Conservation (phyloP, 2,888 invertebrate genomes). For the Bellardia pandia region DNA sequence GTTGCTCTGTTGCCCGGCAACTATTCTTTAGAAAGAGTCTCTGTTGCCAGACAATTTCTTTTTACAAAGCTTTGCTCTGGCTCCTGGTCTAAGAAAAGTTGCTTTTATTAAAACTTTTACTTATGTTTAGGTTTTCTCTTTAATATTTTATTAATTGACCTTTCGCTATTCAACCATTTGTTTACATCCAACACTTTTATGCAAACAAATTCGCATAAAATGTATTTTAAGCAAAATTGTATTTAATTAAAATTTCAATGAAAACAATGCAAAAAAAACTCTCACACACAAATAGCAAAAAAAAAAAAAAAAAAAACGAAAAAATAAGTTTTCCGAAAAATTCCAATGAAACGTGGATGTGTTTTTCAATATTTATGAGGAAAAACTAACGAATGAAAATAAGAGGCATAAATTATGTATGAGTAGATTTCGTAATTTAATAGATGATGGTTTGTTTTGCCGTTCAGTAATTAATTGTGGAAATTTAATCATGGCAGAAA, state of each 20-base stretch:
- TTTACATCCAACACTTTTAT: neutral
- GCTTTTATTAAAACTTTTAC: too few relatives aligned
- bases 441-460: conserved; percentile 21
- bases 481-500: conserved; percentile 38
- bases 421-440: conserved; percentile 45
- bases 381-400: conserved; percentile 6
- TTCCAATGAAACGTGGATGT: neutral
- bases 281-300: conserved; percentile 2
- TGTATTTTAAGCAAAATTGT: neutral
- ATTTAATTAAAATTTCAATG: neutral
- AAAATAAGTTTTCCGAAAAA: conserved; percentile 13
- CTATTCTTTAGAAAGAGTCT: too few relatives aligned
- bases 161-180: neutral
- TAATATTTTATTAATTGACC: neutral
- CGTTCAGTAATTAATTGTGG: conserved; percentile 45
- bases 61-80: neutral
- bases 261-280: conserved; percentile 1
- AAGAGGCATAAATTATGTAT: conserved; percentile 12
- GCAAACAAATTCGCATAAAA: neutral
- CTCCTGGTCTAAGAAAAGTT: neutral
- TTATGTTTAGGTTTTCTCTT: neutral
- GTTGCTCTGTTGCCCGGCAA: too few relatives aligned
- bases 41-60: too few relatives aligned
- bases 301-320: neutral
- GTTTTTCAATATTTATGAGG: neutral